A percentile compares a stretch with the other conserved stretches of the same genome.
Evolutionary conservation across 2,888 invertebrate species (phyloP).

Genomic region (Merodon equestris): DNA sequence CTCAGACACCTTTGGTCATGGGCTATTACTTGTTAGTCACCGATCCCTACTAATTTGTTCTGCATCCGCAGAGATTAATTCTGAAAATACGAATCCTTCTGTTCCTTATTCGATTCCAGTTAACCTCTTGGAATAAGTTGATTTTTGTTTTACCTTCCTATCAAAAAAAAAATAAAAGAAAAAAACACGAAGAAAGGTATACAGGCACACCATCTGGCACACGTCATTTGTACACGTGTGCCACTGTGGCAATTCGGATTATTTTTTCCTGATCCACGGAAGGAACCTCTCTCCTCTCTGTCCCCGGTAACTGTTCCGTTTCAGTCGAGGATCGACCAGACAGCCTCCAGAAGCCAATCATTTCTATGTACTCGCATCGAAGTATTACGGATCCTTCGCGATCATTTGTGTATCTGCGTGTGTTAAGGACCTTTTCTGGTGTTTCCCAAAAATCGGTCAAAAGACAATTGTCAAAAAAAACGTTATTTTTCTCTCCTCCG

Average conservation of each 20-base stretch:
- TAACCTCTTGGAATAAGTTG: conserved; percentile 36
- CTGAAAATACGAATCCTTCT: conserved; percentile 4
- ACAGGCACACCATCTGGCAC: conserved; percentile 65
- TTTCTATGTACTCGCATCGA: conserved; percentile 41
- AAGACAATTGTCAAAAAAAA: conserved; percentile 44
- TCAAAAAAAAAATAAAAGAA: too few species aligned
- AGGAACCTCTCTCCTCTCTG: conserved; percentile 51
- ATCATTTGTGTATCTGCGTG: neutral
- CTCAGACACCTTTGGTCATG: too few species aligned
- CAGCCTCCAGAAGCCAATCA: conserved; percentile 45
- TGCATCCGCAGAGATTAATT: neutral
- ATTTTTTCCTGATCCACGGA: conserved; percentile 48
- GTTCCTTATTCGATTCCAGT: conserved; percentile 25
- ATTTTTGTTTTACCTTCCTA: conserved; percentile 25
- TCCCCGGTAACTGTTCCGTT: conserved; percentile 52
- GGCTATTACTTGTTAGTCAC: too few species aligned
- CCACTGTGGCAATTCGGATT: conserved; percentile 63
- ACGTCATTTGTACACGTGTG: conserved; percentile 70
- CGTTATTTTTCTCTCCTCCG: conserved; percentile 24
- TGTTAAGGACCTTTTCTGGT: neutral
- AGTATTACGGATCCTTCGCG: conserved; percentile 15
- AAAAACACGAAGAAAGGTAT: conserved; percentile 26
- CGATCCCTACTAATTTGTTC: too few species aligned
- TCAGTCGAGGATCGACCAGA: conserved; percentile 44
- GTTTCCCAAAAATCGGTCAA: conserved; percentile 36